Evolutionary conservation across 2,113 vertebrate genomes (phyloP).

Genomic region (Phalacrocorax pelagicus): DNA sequence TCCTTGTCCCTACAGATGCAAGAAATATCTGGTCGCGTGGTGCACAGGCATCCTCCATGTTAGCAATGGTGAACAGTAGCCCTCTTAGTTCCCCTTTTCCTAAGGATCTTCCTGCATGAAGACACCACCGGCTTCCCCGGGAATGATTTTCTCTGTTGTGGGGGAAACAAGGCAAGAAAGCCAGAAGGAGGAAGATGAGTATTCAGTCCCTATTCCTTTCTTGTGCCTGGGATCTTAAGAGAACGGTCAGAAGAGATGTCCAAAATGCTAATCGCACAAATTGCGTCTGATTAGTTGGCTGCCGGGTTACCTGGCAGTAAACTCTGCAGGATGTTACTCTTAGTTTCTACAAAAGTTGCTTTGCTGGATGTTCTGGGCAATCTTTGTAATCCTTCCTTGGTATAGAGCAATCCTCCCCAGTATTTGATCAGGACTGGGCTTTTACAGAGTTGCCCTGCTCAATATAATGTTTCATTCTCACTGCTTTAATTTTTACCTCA

Average conservation of each 20-base stretch:
- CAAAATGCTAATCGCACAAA: not conserved
- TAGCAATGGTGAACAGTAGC: not conserved
- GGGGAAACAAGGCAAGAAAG: not conserved
- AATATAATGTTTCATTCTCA: not conserved
- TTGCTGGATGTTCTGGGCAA: not conserved
- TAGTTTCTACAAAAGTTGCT: not conserved
- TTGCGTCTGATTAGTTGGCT: not conserved
- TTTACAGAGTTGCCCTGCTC: not conserved
- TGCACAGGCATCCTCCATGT: not conserved
- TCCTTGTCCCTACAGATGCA: not conserved
- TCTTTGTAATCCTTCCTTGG: not conserved
- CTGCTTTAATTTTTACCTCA: not conserved
- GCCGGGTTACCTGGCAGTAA: not conserved
- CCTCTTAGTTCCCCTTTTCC: not conserved
- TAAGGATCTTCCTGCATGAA: not conserved
- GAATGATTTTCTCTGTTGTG: not conserved
- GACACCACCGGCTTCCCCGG: not conserved
- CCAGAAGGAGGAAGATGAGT: not conserved
- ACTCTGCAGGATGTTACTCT: not conserved
- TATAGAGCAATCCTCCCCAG: not conserved
- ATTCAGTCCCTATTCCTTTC: not conserved
- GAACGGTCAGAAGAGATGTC: not conserved
- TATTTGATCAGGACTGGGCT: accelerated
- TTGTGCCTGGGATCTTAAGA: not conserved
- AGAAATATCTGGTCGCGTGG: accelerated